Base-by-base conservation (phyloP, 2,797 vertebrate genomes). In the Dipus sagitta region DNA sequence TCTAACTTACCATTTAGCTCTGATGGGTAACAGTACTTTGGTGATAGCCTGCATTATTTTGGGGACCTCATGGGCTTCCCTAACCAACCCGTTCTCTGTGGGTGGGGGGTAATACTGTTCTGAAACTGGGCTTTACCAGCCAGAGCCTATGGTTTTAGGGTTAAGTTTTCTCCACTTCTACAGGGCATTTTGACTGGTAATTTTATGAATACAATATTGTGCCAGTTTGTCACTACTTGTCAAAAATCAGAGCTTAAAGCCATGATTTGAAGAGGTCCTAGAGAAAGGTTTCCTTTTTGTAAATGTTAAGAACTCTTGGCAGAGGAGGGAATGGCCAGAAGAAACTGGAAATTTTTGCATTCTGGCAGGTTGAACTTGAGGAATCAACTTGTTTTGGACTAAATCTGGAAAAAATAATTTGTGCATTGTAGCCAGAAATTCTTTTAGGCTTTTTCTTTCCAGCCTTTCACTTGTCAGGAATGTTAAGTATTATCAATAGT, bases 401-500 rank as follows among this genome's bases (percentile, higher is more conserved):
- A 38, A 83, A 83, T 97, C 93, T 95, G 47, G 95, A 81, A 96
- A 79, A 93, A 93, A 78, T 90, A 70, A 86, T 95, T 94, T 95
- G 82, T 94, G 75, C 88, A 10, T 21, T 88, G 0, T 20, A 77
- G 93, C 95, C 94, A 96, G 92, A 88, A 93, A 96, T 94, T 95
- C 92, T 88, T 88, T 95, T 74, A 92, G 95, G 94, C 91, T 92
- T 77, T 95, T 94, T 75, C 89, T 96, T 95, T 97, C 94, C 96
- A 97, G 96, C 97, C 95, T 95, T 98, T 98, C 97, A 97, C 95
- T 98, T 97, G 95, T 97, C 96, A 97, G 98, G 98, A 98, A 98
- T 98, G 98, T 96, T 94, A 98, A 98, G 95, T 96, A 96, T 98
- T 97, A 87, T 97, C 97, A 97, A 93, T 92, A 42, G 97, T 96